phyloP scores from a whole-genome alignment of 2,113 vertebrate genomes.

The Notothenia rossii region DNA sequence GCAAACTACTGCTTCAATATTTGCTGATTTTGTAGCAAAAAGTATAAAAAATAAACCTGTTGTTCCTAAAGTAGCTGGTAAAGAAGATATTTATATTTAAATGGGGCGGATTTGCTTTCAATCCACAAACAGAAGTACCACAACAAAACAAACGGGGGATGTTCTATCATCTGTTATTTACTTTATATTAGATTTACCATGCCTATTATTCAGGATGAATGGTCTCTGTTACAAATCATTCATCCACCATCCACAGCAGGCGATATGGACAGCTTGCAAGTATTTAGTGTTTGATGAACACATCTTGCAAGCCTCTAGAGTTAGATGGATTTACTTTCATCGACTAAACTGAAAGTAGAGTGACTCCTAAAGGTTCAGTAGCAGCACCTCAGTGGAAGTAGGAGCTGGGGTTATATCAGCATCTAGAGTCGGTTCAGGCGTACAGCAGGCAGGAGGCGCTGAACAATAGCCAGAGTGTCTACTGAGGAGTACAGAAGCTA shows the following conservation, averaged over 20 bases:
- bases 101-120: constrained; percentile 13
- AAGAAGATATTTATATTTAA: background rate
- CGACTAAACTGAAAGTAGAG: constrained; percentile 13
- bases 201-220: constrained; percentile 38
- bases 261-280: background rate
- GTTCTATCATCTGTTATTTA: constrained; percentile 23
- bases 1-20: constrained; percentile 34
- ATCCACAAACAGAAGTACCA: constrained; percentile 3
- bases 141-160: background rate
- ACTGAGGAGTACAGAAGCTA: constrained; percentile 92
- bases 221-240: constrained; percentile 16
- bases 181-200: constrained; percentile 15
- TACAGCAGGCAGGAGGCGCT: constrained; percentile 77
- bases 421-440: constrained; percentile 86
- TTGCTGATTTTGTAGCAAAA: constrained; percentile 16
- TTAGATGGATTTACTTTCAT: constrained; percentile 37
- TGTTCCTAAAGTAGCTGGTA: too few species aligned
- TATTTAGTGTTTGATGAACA: background rate
- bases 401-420: constrained; percentile 78
- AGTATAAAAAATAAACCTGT: too few species aligned
- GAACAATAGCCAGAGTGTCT: constrained; percentile 77
- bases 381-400: constrained; percentile 82
- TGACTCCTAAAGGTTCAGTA: constrained; percentile 33
- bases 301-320: constrained; percentile 34
- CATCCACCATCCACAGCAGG: constrained; percentile 54